A percentile compares a stretch with the other conserved stretches of the same genome.
These are phyloP conservation scores for Alauda arvensis DNA, from an alignment of 2,797 vertebrate species.

Conservation along the genomic window DNA sequence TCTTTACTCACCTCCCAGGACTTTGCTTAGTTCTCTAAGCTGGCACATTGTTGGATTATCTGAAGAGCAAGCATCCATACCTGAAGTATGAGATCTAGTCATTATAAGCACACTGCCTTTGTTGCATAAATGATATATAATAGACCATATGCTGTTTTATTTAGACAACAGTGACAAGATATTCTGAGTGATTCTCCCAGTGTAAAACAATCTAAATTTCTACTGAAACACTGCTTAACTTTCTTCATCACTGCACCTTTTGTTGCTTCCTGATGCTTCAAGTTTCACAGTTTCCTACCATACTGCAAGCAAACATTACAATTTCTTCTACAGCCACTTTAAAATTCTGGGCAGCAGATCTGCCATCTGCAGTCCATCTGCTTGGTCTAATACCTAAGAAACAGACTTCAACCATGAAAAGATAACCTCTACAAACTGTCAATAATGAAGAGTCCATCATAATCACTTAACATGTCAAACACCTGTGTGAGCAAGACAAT, in stretches of 20 bases:
- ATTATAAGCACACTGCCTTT: neutral
- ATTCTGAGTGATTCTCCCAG: neutral
- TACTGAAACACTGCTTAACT: neutral
- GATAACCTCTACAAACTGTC: conserved; percentile 11
- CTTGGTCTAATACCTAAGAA: conserved; percentile 10
- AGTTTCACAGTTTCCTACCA: neutral
- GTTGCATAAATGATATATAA: neutral
- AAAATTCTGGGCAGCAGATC: conserved; percentile 32
- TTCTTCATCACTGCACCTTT: neutral
- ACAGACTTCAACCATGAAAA: neutral
- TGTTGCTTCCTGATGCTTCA: neutral
- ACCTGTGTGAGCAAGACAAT: neutral
- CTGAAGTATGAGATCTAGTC: neutral
- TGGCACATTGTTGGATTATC: neutral
- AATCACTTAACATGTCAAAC: conserved; percentile 14
- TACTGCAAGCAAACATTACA: neutral
- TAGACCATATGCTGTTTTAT: neutral
- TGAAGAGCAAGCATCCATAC: neutral
- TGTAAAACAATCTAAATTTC: neutral
- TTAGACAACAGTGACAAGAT: neutral
- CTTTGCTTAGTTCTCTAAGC: neutral
- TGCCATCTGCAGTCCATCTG: conserved; percentile 50
- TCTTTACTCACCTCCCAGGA: neutral
- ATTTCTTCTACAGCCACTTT: conserved; percentile 2
- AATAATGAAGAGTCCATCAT: conserved; percentile 43